These are phyloP conservation scores for Oriolus oriolus DNA, from an alignment of 2,113 vertebrate genomes.

Conservation along the genomic window DNA sequence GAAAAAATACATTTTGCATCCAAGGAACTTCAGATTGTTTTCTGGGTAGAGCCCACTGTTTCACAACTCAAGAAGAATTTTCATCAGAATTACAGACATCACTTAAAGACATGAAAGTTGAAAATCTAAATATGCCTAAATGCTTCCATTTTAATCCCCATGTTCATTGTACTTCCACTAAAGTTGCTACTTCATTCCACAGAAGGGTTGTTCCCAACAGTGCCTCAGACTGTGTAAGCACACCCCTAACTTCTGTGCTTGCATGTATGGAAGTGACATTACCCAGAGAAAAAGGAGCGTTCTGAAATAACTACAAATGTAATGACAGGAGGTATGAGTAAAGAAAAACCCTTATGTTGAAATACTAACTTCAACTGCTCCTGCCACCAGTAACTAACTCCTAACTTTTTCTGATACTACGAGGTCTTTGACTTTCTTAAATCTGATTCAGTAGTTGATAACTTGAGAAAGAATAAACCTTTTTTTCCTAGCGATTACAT, in stretches of 20 bases:
- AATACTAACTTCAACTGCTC: neutral
- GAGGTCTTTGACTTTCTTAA: neutral
- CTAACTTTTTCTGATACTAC: neutral
- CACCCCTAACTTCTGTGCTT: neutral
- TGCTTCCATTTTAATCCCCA: conserved; percentile 2
- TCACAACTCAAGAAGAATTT: conserved; percentile 21
- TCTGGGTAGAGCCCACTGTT: conserved; percentile 7
- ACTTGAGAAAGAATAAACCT: neutral
- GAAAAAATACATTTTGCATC: conserved; percentile 49
- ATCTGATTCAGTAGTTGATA: neutral
- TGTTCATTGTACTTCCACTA: neutral
- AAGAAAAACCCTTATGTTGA: neutral
- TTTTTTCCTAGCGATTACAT: neutral
- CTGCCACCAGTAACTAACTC: neutral
- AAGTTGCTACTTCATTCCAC: neutral
- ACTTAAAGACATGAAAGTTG: neutral
- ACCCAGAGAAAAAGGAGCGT: neutral
- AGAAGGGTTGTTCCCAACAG: neutral
- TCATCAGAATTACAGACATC: neutral
- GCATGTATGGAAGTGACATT: neutral
- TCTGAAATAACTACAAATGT: neutral
- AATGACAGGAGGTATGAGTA: neutral
- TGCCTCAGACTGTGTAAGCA: neutral
- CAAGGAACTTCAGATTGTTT: conserved; percentile 40
- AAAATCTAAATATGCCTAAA: conserved; percentile 23